Evolutionary conservation across 2,797 vertebrate species (phyloP).

Genomic region (Oreochromis mossambicus): DNA sequence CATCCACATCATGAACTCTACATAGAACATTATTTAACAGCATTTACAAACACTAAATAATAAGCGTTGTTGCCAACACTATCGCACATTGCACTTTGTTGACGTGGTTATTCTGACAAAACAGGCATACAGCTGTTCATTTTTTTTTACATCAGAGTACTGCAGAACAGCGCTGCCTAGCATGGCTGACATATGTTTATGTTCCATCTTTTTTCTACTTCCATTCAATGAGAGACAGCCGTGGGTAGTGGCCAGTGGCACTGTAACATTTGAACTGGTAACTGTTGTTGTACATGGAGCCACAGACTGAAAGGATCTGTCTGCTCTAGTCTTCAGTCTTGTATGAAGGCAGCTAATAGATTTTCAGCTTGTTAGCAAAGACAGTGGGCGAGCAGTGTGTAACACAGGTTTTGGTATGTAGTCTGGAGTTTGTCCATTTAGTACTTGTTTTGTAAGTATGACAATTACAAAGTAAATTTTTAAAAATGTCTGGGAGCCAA

Average conservation of each 20-base stretch:
- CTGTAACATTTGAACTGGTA: not conserved
- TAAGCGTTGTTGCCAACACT: too few species aligned
- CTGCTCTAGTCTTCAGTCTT: not conserved
- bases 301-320: not conserved
- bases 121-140: too few species aligned
- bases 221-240: not conserved
- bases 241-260: not conserved
- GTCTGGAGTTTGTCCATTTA: not conserved
- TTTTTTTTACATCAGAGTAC: not conserved
- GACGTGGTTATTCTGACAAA: too few species aligned
- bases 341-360: not conserved
- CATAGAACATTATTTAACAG: too few species aligned
- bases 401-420: not conserved
- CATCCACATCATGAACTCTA: too few species aligned
- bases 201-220: not conserved
- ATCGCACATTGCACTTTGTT: too few species aligned
- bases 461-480: not conserved
- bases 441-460: not conserved
- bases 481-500: not conserved
- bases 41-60: too few species aligned
- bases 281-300: not conserved
- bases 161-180: not conserved
- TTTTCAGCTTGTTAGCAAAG: not conserved
- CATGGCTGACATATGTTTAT: not conserved
- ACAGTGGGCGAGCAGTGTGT: accelerated